phyloP scores from a whole-genome alignment of 1,140 invertebrate species.

The Drosophila ironensis region DNA sequence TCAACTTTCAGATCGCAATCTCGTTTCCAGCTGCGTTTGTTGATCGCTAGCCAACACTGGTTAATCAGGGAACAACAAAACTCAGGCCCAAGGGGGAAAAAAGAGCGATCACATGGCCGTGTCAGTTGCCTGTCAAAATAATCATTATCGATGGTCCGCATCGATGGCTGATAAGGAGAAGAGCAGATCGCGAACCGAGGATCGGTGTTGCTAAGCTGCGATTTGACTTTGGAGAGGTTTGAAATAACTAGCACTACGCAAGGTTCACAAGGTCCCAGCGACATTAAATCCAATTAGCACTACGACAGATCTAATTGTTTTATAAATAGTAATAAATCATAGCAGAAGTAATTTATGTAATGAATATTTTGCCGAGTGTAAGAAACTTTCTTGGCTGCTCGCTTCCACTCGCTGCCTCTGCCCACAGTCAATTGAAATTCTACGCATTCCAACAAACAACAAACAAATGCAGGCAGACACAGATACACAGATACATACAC shows the following conservation, averaged over 20 bases:
- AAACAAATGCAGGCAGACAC: conserved; percentile 56
- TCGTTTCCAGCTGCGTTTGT: conserved; percentile 27
- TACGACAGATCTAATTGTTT: no score
- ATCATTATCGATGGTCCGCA: conserved; percentile 35
- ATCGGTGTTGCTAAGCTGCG: conserved; percentile 15
- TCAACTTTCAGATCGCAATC: conserved; percentile 21
- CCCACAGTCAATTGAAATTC: conserved; percentile 78
- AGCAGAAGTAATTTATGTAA: no score
- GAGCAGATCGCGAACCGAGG: conserved; percentile 25
- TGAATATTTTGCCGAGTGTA: conserved; percentile 15
- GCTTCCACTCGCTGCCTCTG: conserved; percentile 16
- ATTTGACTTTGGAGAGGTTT: conserved; percentile 28
- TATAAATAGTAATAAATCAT: no score
- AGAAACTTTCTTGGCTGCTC: not conserved
- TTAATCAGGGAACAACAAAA: not conserved
- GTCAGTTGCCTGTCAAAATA: conserved; percentile 67
- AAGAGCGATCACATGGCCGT: conserved; percentile 22
- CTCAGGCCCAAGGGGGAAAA: not conserved
- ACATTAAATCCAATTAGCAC: no score
- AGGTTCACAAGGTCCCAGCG: no score
- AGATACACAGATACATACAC: not conserved
- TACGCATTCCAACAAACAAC: conserved; percentile 78
- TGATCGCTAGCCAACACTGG: conserved; percentile 61
- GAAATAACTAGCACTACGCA: no score
- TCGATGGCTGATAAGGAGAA: conserved; percentile 17